Conservation (phyloP, 1,140 invertebrate species). For the Bombus ignitus region DNA sequence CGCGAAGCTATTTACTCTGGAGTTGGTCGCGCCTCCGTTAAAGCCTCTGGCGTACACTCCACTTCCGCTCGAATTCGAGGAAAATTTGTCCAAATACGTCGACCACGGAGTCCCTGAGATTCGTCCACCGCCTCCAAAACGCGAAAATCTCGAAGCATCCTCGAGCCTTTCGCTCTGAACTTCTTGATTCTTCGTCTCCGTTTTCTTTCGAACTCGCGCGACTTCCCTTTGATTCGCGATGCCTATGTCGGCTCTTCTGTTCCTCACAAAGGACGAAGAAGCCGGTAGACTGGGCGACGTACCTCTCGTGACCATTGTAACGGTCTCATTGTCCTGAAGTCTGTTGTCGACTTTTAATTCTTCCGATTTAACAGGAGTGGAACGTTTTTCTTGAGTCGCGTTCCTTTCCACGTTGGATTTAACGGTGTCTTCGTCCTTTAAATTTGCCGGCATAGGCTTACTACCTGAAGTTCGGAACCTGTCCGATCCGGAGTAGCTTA, state of each 20-base stretch:
- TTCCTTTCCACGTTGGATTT: slow-evolving; percentile 31
- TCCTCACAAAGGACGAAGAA: slow-evolving; percentile 85
- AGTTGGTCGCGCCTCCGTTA: slow-evolving; percentile 47
- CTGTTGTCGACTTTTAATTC: slow-evolving; percentile 45
- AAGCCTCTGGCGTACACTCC: slow-evolving; percentile 67
- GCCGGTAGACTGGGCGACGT: slow-evolving; percentile 90
- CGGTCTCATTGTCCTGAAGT: slow-evolving; percentile 74
- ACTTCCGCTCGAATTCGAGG: slow-evolving; percentile 55
- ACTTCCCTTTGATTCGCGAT: slow-evolving; percentile 88
- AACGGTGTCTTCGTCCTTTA: slow-evolving; percentile 53
- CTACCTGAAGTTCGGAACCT: slow-evolving; percentile 61
- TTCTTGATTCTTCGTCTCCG: slow-evolving; percentile 85
- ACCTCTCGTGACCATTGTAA: slow-evolving; percentile 87
- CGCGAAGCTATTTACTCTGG: slow-evolving; percentile 70
- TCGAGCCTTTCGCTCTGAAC: slow-evolving; percentile 87
- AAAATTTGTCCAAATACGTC: slow-evolving; percentile 85
- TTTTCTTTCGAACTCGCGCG: slow-evolving; percentile 82
- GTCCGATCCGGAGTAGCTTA: slow-evolving; percentile 60
- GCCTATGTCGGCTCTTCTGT: slow-evolving; percentile 87
- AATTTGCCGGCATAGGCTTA: slow-evolving; percentile 44
- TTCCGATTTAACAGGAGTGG: background rate
- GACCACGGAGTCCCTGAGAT: slow-evolving; percentile 85
- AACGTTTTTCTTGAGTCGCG: slow-evolving; percentile 17
- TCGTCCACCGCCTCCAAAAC: slow-evolving; percentile 84
- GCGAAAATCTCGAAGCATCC: slow-evolving; percentile 85